These are phyloP conservation scores for Heliconius himera DNA, from an alignment of 1,140 invertebrate species.

Conservation along the genomic window DNA sequence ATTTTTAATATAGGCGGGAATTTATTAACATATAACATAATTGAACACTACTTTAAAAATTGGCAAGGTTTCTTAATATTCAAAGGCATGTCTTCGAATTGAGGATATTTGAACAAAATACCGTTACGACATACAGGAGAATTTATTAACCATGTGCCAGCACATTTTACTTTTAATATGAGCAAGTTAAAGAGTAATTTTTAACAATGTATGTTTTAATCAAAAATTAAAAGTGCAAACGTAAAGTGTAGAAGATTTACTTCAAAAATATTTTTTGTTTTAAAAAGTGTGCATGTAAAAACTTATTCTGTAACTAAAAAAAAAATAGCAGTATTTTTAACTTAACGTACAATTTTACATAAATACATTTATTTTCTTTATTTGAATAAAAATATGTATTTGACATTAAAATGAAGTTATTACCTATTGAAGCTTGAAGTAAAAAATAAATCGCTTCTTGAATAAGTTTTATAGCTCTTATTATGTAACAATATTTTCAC, in stretches of 20 bases:
- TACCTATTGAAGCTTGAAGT: neutral
- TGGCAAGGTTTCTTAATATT: neutral
- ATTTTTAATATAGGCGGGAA: too few species aligned
- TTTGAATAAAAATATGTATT: too few species aligned
- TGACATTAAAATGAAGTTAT: neutral
- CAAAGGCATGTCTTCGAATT: neutral
- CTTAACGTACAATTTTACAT: too few species aligned
- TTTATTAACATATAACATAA: too few species aligned
- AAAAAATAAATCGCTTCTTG: neutral
- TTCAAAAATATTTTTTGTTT: neutral
- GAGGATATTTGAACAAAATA: constrained; percentile 11
- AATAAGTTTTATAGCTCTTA: neutral
- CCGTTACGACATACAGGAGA: constrained; percentile 21
- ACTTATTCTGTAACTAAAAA: too few species aligned
- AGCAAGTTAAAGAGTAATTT: neutral
- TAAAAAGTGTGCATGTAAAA: too few species aligned
- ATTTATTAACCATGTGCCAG: constrained; percentile 20
- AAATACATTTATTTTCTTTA: too few species aligned
- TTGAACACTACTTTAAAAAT: neutral
- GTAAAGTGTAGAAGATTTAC: neutral
- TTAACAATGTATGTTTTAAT: too few species aligned
- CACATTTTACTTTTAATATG: constrained; percentile 4
- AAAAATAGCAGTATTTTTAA: too few species aligned
- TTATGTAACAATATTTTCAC: neutral
- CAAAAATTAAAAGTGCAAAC: too few species aligned